phyloP scores from a whole-genome alignment of 2,797 vertebrate species.

The Nannoperca australis region DNA sequence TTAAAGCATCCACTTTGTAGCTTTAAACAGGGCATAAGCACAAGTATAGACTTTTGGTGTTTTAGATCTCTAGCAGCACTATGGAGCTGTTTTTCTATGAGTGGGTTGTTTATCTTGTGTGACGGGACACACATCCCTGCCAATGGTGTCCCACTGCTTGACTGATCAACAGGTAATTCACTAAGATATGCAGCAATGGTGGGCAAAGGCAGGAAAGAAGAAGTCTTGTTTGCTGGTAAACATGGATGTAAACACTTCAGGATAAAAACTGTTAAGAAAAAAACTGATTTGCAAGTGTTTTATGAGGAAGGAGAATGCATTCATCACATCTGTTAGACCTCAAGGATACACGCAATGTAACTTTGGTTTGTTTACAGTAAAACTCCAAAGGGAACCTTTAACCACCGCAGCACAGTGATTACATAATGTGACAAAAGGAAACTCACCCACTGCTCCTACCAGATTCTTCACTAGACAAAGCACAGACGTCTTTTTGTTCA shows the following conservation, averaged over 20 bases:
- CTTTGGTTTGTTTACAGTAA: not conserved
- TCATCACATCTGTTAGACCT: not conserved
- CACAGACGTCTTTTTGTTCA: conserved; percentile 2
- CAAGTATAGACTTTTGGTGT: not conserved
- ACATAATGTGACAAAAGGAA: conserved; percentile 11
- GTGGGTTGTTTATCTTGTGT: not conserved
- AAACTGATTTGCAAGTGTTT: not conserved
- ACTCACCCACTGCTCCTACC: not conserved
- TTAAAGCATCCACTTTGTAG: conserved; percentile 2
- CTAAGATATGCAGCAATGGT: not conserved
- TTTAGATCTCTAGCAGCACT: not conserved
- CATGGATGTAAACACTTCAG: not conserved
- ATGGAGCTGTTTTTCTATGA: not conserved
- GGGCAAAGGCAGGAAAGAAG: not conserved
- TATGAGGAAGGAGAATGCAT: not conserved
- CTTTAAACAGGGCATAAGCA: not conserved
- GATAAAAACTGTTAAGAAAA: not conserved
- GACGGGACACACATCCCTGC: not conserved
- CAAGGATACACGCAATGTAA: not conserved
- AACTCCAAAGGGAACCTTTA: not conserved
- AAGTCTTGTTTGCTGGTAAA: not conserved
- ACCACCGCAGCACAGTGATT: not conserved
- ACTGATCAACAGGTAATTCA: not conserved
- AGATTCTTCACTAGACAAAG: conserved; percentile 19
- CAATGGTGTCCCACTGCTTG: not conserved